phyloP scores from a whole-genome alignment of 2,113 vertebrate genomes.

The Anoura caudifer region DNA sequence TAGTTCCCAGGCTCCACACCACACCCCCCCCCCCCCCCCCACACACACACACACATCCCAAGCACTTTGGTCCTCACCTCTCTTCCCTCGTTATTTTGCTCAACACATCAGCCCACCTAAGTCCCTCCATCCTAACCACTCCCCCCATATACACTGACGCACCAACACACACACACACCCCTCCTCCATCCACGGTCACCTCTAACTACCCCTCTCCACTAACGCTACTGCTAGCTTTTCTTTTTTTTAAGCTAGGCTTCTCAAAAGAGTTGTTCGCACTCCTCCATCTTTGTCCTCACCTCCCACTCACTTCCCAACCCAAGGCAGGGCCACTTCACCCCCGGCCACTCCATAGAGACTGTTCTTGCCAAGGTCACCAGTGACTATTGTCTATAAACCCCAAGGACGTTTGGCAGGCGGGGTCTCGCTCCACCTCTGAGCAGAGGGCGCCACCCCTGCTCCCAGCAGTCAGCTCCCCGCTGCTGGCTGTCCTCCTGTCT shows the following conservation, averaged over 20 bases:
- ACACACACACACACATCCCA: not conserved
- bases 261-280: not conserved
- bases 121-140: not conserved
- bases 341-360: not conserved
- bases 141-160: not conserved
- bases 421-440: not conserved
- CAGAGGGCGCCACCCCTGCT: not conserved
- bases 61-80: not conserved
- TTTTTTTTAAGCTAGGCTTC: not conserved
- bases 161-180: not conserved
- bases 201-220: not conserved
- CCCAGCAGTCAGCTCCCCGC: not conserved
- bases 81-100: not conserved
- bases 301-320: not conserved
- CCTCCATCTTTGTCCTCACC: not conserved
- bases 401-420: not conserved
- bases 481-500: not conserved
- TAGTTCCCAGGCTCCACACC: not conserved
- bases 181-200: not conserved
- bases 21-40: not conserved
- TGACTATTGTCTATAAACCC: not conserved
- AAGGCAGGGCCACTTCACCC: not conserved
- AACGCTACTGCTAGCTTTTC: not conserved
- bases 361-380: conserved; percentile 2
- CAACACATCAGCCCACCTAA: not conserved